phyloP scores from a whole-genome alignment of 1,140 invertebrate species.

The Drosophila kurseongensis region DNA sequence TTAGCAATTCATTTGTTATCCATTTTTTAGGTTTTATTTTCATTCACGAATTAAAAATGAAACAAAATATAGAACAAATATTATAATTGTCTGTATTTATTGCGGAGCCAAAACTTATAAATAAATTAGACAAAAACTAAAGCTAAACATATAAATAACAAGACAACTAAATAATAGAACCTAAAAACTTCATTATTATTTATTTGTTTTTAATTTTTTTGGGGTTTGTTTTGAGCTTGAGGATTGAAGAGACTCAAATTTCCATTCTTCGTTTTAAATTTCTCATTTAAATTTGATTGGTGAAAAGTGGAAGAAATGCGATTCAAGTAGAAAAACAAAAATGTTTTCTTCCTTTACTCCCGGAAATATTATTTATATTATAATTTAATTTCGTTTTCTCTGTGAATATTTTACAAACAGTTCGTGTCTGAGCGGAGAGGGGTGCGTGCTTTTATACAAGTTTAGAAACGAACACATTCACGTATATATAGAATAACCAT shows the following conservation, averaged over 20 bases:
- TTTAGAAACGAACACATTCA: slow-evolving; percentile 59
- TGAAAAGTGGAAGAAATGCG: slow-evolving; percentile 76
- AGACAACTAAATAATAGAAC: slow-evolving; percentile 63
- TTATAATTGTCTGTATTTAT: slow-evolving; percentile 55
- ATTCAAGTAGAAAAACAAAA: slow-evolving; percentile 77
- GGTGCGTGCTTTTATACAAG: slow-evolving; percentile 57
- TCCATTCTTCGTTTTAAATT: slow-evolving; percentile 22
- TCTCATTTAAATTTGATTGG: slow-evolving; percentile 22
- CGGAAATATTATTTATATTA: slow-evolving; percentile 24
- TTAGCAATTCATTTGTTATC: slow-evolving; percentile 52
- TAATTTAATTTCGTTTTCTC: slow-evolving; percentile 27
- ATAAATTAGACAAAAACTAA: slow-evolving; percentile 51
- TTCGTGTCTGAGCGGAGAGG: slow-evolving; percentile 40
- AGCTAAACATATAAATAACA: slow-evolving; percentile 57
- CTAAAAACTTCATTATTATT: slow-evolving; percentile 33
- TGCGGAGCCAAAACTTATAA: slow-evolving; percentile 66
- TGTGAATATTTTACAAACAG: slow-evolving; percentile 49
- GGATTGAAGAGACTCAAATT: slow-evolving; percentile 41
- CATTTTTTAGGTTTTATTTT: slow-evolving; percentile 21
- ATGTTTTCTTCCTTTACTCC: slow-evolving; percentile 22
- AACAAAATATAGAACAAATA: slow-evolving; percentile 52
- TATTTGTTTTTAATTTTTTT: slow-evolving; percentile 6
- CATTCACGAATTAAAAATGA: slow-evolving; percentile 18
- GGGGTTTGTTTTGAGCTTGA: slow-evolving; percentile 36
- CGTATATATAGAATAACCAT: slow-evolving; percentile 33